Evolutionary conservation across 2,888 invertebrate genomes (phyloP), one percentile per base, ranked within the genome.

Genomic region (Ametastegia equiseti): DNA sequence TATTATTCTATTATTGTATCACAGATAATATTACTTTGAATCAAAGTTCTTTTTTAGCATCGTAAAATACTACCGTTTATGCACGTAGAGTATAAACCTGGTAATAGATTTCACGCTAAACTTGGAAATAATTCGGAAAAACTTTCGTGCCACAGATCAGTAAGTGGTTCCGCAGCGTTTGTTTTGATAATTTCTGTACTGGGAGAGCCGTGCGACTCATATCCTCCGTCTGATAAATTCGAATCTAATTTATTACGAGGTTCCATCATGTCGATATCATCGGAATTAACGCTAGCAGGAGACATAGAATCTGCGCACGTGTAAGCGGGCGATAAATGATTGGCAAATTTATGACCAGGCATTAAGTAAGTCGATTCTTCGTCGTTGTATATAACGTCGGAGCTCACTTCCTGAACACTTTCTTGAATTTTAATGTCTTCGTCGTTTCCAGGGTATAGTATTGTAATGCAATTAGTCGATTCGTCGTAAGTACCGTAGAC

Each of bases 81-180:
- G 33, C 30, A 45, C 27, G 47, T 23, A 27, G 23, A n/a, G n/a
- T n/a, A n/a, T 57, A 30, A 60, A 30, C 15, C 30, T 60, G 30
- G 6, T 60, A 15, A 27, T 63, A 83, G n/a, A 71, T 82, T 81
- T 92, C 93, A 96, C 80, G 95, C 93, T 88, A 97, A 92, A 83
- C 94, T 94, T 50, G 97, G 96, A 92, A 97, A 97, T 86, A 97
- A 92, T 92, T 96, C 96, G 83, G 95, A 95, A 87, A 96, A 95
- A 86, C 95, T 95, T 88, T 95, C 95, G 88, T 95, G 95, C 96
- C 96, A 96, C 87, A 95, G 93, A 89, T 96, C 95, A 4, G 91
- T 89, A 88, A 95, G 92, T 83, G 93, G 89, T 88, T 92, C 92
- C 91, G 93, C 92, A 23, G 78, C 47, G 54, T 78, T 78, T 2